Evolutionary conservation across 2,113 vertebrate species (phyloP), one percentile per base, ranked within the genome.

Genomic region (Proterorhinus semilunaris): DNA sequence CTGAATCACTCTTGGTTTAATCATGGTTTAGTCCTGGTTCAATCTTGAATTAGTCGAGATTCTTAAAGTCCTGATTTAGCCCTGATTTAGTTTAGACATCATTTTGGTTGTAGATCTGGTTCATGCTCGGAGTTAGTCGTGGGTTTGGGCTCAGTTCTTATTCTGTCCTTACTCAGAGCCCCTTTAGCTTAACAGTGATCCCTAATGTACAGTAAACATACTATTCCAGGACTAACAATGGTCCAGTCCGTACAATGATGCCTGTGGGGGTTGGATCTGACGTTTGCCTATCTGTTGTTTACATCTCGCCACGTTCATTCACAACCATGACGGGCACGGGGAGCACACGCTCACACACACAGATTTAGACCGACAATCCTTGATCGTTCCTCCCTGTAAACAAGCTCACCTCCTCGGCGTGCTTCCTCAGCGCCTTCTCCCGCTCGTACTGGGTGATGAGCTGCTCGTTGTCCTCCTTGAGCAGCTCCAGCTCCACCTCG

Each of bases 391-490:
- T 50, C 49, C 49, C 5, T 9, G 11, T 13, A 10, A 10, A 12
- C 48, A 10, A 13, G 48, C 91, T 87, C 89, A 95, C 94, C 95
- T 96, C 95, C 90, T 96, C 95, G 0, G 93, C 94, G 58, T 95
- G 95, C 75, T 95, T 96, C 91, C 95, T 93, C 80, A 96, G 94
- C 80, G 94, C 94, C 77, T 97, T 97, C 93, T 97, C 96, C 75
- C 96, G 90, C 91, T 97, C 96, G 89, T 97, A 97, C 90, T 97
- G 96, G 61, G 96, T 97, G 83, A 96, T 93, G 78, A 97, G 93
- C 94, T 96, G 96, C 89, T 97, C 96, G 94, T 97, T 97, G 92
- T 97, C 96, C 89, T 97, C 95, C 69, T 95, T 95, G 54, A 95
- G 92, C 77, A 96, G 93, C 92, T 97, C 95, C 87, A 95, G 92